These are phyloP conservation scores for Aplysina aerophoba DNA, from an alignment of 37 sponge, comb jelly and placozoan species.

Conservation along the genomic window DNA sequence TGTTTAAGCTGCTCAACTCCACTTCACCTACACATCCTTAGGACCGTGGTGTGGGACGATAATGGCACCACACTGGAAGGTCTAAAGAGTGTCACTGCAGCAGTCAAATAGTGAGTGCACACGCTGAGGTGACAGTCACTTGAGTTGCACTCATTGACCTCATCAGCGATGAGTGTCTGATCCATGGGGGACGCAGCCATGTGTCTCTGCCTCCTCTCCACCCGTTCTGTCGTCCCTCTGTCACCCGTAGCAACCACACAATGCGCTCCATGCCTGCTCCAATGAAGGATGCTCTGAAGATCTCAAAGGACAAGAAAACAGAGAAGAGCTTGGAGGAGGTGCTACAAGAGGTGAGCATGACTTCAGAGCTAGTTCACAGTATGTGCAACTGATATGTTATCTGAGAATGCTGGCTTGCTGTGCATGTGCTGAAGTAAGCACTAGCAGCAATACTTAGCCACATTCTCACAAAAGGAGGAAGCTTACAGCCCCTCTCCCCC, in stretches of 20 bases:
- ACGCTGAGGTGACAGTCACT: too few relatives aligned
- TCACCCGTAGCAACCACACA: conserved; percentile 70
- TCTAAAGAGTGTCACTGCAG: conserved; percentile 54
- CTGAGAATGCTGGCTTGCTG: too few relatives aligned
- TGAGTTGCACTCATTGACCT: too few relatives aligned
- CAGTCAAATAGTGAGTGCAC: conserved; percentile 74
- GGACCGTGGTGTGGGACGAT: conserved; percentile 66
- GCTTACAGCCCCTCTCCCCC: too few relatives aligned
- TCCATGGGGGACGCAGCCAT: too few relatives aligned
- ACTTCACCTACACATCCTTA: conserved; percentile 3
- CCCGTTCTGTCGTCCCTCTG: not conserved
- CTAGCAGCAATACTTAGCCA: too few relatives aligned
- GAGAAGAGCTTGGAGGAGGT: not conserved
- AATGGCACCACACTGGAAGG: conserved; percentile 70
- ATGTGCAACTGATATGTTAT: too few relatives aligned
- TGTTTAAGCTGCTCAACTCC: too few relatives aligned
- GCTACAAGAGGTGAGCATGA: conserved; percentile 11
- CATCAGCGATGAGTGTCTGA: too few relatives aligned
- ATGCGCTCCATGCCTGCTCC: conserved; percentile 76
- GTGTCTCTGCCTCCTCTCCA: not conserved
- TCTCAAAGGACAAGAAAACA: not conserved
- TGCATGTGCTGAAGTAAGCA: too few relatives aligned
- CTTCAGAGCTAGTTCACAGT: too few relatives aligned
- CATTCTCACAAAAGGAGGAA: too few relatives aligned
- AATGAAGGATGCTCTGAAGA: conserved; percentile 31